Evolutionary conservation across 2,888 invertebrate species (phyloP), one percentile per base, ranked within the genome.

Genomic region (Galeruca laticollis): DNA sequence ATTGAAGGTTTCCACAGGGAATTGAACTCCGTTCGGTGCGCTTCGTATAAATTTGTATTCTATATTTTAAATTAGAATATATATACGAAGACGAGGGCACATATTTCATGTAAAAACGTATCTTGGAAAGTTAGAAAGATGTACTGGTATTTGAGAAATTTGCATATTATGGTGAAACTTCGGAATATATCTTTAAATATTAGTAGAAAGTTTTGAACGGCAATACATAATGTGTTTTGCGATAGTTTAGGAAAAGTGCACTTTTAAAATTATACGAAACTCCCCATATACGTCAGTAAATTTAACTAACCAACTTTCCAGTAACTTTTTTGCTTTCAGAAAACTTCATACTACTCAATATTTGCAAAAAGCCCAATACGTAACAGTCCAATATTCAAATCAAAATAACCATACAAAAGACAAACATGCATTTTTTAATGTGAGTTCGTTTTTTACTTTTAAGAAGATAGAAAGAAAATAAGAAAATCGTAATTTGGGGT

Each of bases 21-120:
- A 84, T 85, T 81, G 83, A 82, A 82, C 80, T 80, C 77, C 80
- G 82, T 79, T 78, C 82, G 79, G 79, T 78, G 79, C 77, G 80
- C 79, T 79, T 76, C 80, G 83, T 83, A 84, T 85, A 85, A 85
- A 85, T 85, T 85, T 84, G 84, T 85, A 85, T 86, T 85, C 85
- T 85, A 85, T 85, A 86, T 86, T 86, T 85, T 84, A 84, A 85
- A 86, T 86, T 85, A 85, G 85, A 85, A 86, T 86, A 85, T 85
- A 33, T 33, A 85, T 86, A 84, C 83, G 82, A 81, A 81, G 80
- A 81, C 79, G 82, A 81, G 80, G 82, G 84, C 83, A 80, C 83
- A 85, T 85, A 85, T 85, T 85, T 85, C 85, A 85, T 83, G 83
- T 83, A 84, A 84, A 85, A 85, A 85, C 84, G 81, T 82, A 82